phyloP scores from a whole-genome alignment of 2,113 vertebrate species.

The Sturnira hondurensis region DNA sequence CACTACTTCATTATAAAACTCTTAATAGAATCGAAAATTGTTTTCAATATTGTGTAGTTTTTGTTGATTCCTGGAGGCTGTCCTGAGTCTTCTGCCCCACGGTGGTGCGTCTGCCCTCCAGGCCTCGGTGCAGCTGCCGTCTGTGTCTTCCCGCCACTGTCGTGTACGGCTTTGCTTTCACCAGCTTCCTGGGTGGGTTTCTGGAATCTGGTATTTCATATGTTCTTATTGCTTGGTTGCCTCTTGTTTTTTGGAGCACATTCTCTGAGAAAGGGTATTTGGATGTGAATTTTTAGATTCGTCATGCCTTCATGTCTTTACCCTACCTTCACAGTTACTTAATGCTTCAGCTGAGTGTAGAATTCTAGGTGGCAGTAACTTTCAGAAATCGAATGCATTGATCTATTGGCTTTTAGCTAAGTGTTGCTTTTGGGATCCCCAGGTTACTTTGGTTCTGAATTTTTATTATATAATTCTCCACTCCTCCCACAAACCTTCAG shows the following conservation, averaged over 20 bases:
- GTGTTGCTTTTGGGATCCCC: neutral
- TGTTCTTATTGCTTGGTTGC: neutral
- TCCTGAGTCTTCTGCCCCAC: neutral
- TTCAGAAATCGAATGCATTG: neutral
- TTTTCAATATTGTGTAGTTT: neutral
- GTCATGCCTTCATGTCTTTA: neutral
- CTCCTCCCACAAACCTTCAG: neutral
- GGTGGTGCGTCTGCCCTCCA: too few species aligned
- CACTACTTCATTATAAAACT: neutral
- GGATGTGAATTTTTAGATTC: neutral
- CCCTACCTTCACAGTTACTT: neutral
- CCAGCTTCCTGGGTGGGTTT: neutral
- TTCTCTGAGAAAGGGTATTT: neutral
- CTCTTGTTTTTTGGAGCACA: neutral
- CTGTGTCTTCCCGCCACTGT: neutral
- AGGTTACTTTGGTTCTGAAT: neutral
- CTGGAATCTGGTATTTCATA: neutral
- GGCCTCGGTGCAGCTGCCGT: neutral
- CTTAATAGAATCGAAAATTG: neutral
- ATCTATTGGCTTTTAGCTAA: neutral
- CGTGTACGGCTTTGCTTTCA: neutral
- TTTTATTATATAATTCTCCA: neutral
- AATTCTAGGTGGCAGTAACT: neutral
- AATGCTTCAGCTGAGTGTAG: neutral
- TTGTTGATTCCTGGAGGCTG: neutral